These are phyloP conservation scores for Mesoligia furuncula DNA, from an alignment of 2,888 invertebrate species.

Conservation along the genomic window DNA sequence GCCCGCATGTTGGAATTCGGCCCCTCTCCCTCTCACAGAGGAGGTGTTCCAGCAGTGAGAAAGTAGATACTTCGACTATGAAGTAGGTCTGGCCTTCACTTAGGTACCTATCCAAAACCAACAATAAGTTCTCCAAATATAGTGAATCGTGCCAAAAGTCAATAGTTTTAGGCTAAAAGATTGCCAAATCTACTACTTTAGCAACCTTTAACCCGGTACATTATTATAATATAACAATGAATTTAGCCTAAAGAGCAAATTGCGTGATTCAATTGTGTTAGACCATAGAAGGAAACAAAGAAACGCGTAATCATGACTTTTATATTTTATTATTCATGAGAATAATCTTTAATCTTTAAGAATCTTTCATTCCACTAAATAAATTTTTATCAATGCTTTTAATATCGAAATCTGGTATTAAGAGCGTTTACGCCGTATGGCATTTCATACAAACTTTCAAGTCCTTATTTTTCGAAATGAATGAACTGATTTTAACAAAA, in stretches of 20 bases:
- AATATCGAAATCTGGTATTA: conserved; percentile 6
- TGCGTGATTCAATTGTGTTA: conserved; percentile 61
- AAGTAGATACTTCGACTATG: too few species aligned
- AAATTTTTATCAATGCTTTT: conserved; percentile 35
- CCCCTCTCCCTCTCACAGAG: too few species aligned
- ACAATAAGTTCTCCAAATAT: background rate
- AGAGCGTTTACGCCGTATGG: too few species aligned
- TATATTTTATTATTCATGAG: conserved; percentile 39
- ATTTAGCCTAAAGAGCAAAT: conserved; percentile 58
- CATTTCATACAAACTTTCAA: too few species aligned
- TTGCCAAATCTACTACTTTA: conserved; percentile 35
- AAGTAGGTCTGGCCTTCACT: background rate
- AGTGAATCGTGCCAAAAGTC: background rate
- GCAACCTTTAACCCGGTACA: conserved; percentile 46
- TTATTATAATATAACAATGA: conserved; percentile 36
- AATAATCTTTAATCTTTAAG: too few species aligned
- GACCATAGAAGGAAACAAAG: conserved; percentile 50
- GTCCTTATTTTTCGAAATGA: too few species aligned
- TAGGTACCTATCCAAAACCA: background rate
- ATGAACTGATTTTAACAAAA: too few species aligned
- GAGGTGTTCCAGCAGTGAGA: too few species aligned
- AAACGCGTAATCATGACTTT: conserved; percentile 45
- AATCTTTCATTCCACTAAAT: conserved; percentile 29
- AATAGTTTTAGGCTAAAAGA: conserved; percentile 12
- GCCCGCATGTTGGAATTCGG: too few species aligned